Evolutionary conservation across 2,888 invertebrate genomes (phyloP), one percentile per base, ranked within the genome.

Genomic region (Tubiluchus corallicola): DNA sequence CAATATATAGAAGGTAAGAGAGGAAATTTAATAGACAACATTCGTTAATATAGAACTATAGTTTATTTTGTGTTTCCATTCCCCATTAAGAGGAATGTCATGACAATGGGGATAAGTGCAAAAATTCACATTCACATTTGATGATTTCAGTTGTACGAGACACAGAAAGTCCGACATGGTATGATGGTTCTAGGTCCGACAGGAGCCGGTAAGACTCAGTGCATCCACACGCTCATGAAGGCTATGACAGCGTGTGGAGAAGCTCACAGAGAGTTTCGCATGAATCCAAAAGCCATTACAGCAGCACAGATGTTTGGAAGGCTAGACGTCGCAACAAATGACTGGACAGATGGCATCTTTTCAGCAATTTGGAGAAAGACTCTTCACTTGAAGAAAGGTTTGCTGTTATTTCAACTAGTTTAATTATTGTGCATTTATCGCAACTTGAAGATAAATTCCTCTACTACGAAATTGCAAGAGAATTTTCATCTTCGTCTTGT

Each of bases 271-370:
- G 92, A 94, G 70, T 87, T 92, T 87, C 71, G 92, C 51, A 92
- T 94, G 92, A 94, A 94, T 66, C 94, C 94, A 0, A 94, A 94
- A 68, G 84, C 92, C 15, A 92, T 94, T 57, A 92, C 92, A 13
- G 84, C 92, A 0, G 78, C 90, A 0, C 92, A 94, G 70, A 94
- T 94, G 94, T 94, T 94, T 61, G 94, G 94, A 0, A 74, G 87
- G 20, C 68, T 92, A 17, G 92, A 94, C 59, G 92, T 94, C 0
- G 90, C 92, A 2, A 94, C 92, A 1, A 94, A 94, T 59, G 94
- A 94, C 59, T 94, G 94, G 94, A 94, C 92, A 0, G 92, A 94
- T 62, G 94, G 94, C 3, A 90, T 94, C 56, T 94, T 94, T 66
- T 90, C 92, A 1, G 87, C 92, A 0, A 68, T 94, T 0, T 94